Percentiles rank a stretch among this genome's conserved stretches.
Conservation (phyloP, 1,140 invertebrate genomes). For the Rhyzopertha dominica region DNA sequence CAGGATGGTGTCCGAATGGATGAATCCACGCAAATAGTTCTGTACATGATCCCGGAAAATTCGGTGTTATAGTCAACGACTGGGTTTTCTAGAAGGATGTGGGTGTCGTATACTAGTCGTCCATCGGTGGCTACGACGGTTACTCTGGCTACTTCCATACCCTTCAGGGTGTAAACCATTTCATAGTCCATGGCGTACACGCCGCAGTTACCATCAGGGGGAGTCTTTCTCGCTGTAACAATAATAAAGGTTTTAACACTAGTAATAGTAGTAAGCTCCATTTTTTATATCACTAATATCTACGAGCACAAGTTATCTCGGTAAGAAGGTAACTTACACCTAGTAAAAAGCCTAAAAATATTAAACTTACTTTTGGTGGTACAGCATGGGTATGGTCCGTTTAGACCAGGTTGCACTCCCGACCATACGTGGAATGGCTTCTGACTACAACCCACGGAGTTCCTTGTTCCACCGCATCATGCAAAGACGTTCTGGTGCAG, state of each 20-base stretch:
- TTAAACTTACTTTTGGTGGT: too few relatives aligned
- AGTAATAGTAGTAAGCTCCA: constrained; percentile 60
- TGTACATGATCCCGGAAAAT: constrained; percentile 88
- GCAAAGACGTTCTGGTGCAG: too few relatives aligned
- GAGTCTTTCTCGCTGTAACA: constrained; percentile 47
- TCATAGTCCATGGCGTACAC: constrained; percentile 87
- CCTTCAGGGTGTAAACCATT: constrained; percentile 82
- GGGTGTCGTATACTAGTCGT: constrained; percentile 68
- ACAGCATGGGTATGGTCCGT: too few relatives aligned
- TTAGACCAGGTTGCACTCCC: constrained; percentile 59
- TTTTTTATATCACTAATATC: too few relatives aligned
- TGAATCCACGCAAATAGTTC: constrained; percentile 70
- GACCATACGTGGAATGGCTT: constrained; percentile 71
- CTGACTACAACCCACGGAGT: constrained; percentile 56
- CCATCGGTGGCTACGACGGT: constrained; percentile 72
- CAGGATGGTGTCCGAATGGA: constrained; percentile 79
- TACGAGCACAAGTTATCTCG: too few relatives aligned
- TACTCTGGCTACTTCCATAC: constrained; percentile 78
- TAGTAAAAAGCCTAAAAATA: too few relatives aligned
- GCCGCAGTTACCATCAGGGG: constrained; percentile 44
- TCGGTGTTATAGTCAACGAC: constrained; percentile 84
- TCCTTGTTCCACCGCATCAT: constrained; percentile 49
- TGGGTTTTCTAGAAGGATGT: constrained; percentile 67
- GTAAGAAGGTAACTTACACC: too few relatives aligned
- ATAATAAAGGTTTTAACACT: too few relatives aligned